Evolutionary conservation across 2,888 invertebrate species (phyloP).

Genomic region (Hyppa rectilinea): DNA sequence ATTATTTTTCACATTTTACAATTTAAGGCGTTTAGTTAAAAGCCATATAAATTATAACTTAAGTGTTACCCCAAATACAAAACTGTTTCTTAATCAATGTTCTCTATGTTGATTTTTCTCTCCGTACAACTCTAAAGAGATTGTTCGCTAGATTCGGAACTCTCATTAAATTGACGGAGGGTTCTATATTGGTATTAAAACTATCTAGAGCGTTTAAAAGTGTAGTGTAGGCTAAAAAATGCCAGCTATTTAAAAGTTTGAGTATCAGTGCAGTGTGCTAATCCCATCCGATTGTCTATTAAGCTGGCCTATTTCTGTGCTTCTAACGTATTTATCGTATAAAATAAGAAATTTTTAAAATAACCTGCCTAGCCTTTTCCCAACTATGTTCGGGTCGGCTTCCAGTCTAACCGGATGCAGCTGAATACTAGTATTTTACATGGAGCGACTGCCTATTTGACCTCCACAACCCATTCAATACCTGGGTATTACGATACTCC

Average conservation of each 20-base stretch:
- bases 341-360: no score
- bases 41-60: not conserved
- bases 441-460: no score
- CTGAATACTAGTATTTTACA: no score
- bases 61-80: not conserved
- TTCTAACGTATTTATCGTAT: not conserved
- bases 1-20: no score
- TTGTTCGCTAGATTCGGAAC: not conserved
- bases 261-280: conserved; percentile 37
- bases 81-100: not conserved
- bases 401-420: no score
- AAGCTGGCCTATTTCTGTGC: conserved; percentile 23
- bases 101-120: not conserved
- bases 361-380: no score
- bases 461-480: no score
- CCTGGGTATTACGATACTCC: no score
- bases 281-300: conserved; percentile 46
- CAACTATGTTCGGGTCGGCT: no score
- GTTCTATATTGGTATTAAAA: not conserved
- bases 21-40: not conserved
- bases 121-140: no score
- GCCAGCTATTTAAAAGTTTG: conserved; percentile 33
- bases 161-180: not conserved
- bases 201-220: not conserved
- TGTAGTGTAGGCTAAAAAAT: conserved; percentile 5